Evolutionary conservation across 2,113 vertebrate species (phyloP), one percentile per base, ranked within the genome.

Genomic region (Antechinus flavipes): DNA sequence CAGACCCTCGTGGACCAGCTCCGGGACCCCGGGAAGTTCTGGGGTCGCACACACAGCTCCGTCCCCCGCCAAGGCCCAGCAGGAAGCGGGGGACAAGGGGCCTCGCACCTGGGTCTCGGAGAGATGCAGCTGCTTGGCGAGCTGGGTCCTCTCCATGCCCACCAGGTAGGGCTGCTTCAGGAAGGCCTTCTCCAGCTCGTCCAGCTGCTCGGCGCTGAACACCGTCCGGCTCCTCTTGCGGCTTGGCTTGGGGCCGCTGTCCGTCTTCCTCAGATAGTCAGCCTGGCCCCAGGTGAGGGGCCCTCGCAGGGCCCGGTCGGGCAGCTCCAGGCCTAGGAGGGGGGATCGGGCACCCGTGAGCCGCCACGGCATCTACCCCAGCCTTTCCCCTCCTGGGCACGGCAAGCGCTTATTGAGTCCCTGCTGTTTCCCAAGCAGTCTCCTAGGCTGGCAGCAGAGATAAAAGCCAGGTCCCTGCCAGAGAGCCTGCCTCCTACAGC

Each of bases 141-240:
- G 97, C 94, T 98, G 98, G 42, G 99, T 98, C 53, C 99, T 96
- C 91, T 99, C 98, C 0, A 98, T 98, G 93, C 99, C 99, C 97
- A 99, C 99, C 97, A 99, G 98, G 96, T 99, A 99, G 91, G 99
- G 99, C 97, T 99, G 99, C 96, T 99, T 98, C 90, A 98, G 98
- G 96, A 99, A 99, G 52, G 98, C 98, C 56, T 98, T 98, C 97
- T 99, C 99, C 98, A 99, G 55, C 58, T 99, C 56, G 90, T 98
- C 98, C 97, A 99, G 98, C 98, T 99, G 99, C 96, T 99, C 98
- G 4, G 98, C 96, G 49, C 98, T 99, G 96, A 99, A 99, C 30
- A 99, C 98, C 0, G 99, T 99, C 91, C 99, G 98, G 46, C 98
- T 96, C 49, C 99, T 98, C 94, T 99, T 99, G 97, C 96, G 97